phyloP scores from a whole-genome alignment of 1,140 invertebrate genomes.

The Zaprionus nigranus region DNA sequence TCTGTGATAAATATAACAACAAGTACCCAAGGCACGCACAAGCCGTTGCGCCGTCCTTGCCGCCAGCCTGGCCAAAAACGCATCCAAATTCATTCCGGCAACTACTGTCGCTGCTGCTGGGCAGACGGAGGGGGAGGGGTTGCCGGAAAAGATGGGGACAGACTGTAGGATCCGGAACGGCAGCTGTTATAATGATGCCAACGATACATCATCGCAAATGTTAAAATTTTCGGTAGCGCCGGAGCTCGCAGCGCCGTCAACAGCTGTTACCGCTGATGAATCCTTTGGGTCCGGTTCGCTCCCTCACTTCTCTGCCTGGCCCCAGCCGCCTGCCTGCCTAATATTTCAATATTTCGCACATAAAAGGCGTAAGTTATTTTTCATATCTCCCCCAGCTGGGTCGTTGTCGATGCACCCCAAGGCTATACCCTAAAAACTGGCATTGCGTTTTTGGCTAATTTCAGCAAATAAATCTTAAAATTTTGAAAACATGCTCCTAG shows the following conservation, averaged over 20 bases:
- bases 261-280: conserved; percentile 82
- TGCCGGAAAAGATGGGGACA: conserved; percentile 1
- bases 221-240: conserved; percentile 76
- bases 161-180: conserved; percentile 44
- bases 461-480: conserved; percentile 65
- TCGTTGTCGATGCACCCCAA: conserved; percentile 15
- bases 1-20: conserved; percentile 81
- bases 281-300: conserved; percentile 76
- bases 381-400: conserved; percentile 56
- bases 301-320: conserved; percentile 5
- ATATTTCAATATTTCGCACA: conserved; percentile 81
- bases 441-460: conserved; percentile 69
- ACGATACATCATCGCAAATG: conserved; percentile 82
- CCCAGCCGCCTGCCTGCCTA: conserved; percentile 40
- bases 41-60: conserved; percentile 37
- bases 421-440: not conserved
- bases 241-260: conserved; percentile 54
- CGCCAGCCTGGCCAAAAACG: conserved; percentile 56
- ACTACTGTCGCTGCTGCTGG: conserved; percentile 20
- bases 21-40: conserved; percentile 80
- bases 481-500: conserved; percentile 45
- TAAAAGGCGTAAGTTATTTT: conserved; percentile 82
- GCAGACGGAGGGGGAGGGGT: not conserved
- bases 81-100: conserved; percentile 66
- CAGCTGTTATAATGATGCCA: conserved; percentile 81